Conservation (phyloP, 2,888 invertebrate genomes). For the Trichogramma dendrolimi region DNA sequence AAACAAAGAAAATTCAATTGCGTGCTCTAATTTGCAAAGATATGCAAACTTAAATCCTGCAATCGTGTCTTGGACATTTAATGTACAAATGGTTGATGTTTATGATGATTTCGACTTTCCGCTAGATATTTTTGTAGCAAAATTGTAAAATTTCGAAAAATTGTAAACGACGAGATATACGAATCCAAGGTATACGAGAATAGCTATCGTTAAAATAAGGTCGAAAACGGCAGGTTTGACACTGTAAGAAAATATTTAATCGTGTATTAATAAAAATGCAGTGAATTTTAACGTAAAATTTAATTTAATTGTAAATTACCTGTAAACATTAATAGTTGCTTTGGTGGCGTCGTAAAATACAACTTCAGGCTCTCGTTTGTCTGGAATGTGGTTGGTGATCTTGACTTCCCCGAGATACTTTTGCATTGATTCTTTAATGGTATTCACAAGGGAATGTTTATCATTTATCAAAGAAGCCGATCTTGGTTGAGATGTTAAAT, state of each 20-base stretch:
- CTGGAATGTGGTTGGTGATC: conserved; percentile 65
- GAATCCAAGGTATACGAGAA: conserved; percentile 76
- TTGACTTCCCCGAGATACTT: conserved; percentile 77
- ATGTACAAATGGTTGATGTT: conserved; percentile 11
- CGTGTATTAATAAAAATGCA: conserved; percentile 2
- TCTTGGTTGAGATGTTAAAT: conserved; percentile 68
- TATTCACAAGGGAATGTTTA: conserved; percentile 64
- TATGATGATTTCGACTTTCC: conserved; percentile 44
- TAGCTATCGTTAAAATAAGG: conserved; percentile 83
- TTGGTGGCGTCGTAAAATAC: conserved; percentile 81
- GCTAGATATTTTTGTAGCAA: conserved; percentile 51
- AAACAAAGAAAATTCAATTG: too few relatives aligned
- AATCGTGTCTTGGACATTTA: too few relatives aligned
- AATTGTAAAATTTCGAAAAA: conserved; percentile 65
- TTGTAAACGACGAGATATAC: conserved; percentile 78
- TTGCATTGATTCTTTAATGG: conserved; percentile 68
- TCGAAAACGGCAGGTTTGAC: conserved; percentile 98
- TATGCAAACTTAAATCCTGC: too few relatives aligned
- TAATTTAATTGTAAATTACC: conserved; percentile 54
- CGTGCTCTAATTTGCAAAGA: too few relatives aligned
- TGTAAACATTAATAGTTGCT: conserved; percentile 80
- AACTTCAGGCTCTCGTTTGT: conserved; percentile 89
- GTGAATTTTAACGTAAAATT: not conserved
- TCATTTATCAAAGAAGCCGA: conserved; percentile 69
- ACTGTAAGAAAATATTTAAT: conserved; percentile 57